A percentile compares a stretch with the other conserved stretches of the same genome.
These are phyloP conservation scores for Phasia obesa DNA, from an alignment of 2,888 invertebrate species.

Conservation along the genomic window DNA sequence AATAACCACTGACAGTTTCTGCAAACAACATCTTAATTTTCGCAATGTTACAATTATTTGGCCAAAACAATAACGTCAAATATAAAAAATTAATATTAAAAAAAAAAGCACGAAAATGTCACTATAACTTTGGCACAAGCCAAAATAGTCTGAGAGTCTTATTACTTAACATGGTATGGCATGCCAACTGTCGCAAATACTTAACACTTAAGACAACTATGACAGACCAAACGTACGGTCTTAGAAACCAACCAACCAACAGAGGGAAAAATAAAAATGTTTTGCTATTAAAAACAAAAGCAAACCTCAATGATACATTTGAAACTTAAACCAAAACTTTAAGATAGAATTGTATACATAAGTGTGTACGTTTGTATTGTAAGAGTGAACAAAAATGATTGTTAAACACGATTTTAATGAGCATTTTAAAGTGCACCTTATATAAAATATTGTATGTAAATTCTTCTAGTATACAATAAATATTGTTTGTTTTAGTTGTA, in stretches of 20 bases:
- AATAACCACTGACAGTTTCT: conserved; percentile 46
- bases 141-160: conserved; percentile 65
- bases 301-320: conserved; percentile 40
- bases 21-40: conserved; percentile 61
- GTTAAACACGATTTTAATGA: conserved; percentile 74
- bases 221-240: conserved; percentile 61
- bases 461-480: conserved; percentile 42
- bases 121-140: conserved; percentile 70
- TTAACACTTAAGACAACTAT: conserved; percentile 70
- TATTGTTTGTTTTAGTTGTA: conserved; percentile 45
- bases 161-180: conserved; percentile 70
- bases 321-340: conserved; percentile 57
- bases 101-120: conserved; percentile 39
- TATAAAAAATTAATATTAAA: conserved; percentile 23
- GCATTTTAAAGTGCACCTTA: conserved; percentile 71
- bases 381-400: conserved; percentile 69
- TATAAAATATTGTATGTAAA: conserved; percentile 59
- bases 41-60: conserved; percentile 54
- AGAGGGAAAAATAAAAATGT: neutral
- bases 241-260: conserved; percentile 19
- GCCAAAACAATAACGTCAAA: conserved; percentile 59
- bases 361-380: neutral
- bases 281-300: conserved; percentile 15
- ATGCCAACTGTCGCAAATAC: conserved; percentile 70
- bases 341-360: conserved; percentile 31